Conservation (phyloP, 2,888 invertebrate species). For the Physocephala rufipes region DNA sequence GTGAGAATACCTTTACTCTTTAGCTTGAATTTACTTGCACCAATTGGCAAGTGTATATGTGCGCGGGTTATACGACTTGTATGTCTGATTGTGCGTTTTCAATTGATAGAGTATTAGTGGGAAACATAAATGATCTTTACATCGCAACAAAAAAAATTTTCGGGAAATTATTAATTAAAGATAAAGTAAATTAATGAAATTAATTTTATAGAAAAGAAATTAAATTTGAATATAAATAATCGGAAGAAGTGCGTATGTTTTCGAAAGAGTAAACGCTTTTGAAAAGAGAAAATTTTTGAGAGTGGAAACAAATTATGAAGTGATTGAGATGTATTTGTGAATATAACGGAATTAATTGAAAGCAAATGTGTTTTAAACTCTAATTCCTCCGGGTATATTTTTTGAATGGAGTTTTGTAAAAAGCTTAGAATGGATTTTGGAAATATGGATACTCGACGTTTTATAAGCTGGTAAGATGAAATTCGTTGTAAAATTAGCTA, state of each 20-base stretch:
- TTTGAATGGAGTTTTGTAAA: no score
- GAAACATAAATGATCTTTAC: constrained; percentile 26
- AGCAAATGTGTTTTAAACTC: not conserved
- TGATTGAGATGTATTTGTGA: no score
- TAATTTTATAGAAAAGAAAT: not conserved
- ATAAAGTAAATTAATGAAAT: not conserved
- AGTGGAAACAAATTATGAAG: not conserved
- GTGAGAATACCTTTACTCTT: not conserved
- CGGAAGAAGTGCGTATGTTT: not conserved
- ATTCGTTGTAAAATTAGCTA: no score
- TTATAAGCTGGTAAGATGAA: no score
- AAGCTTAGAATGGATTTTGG: no score
- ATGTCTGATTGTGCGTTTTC: constrained; percentile 33
- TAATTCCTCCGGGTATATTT: not conserved
- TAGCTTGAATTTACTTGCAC: not conserved
- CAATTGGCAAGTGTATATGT: constrained; percentile 11
- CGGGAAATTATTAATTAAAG: constrained; percentile 17
- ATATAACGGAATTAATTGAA: no score
- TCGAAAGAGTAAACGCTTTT: not conserved
- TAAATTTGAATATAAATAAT: not conserved
- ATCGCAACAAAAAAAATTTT: constrained; percentile 10
- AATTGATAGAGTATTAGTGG: constrained; percentile 7
- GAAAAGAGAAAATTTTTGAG: not conserved
- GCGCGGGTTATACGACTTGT: not conserved
- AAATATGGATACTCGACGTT: not conserved